Evolutionary conservation across 2,888 invertebrate genomes (phyloP).

Genomic region (Cinara cedri): DNA sequence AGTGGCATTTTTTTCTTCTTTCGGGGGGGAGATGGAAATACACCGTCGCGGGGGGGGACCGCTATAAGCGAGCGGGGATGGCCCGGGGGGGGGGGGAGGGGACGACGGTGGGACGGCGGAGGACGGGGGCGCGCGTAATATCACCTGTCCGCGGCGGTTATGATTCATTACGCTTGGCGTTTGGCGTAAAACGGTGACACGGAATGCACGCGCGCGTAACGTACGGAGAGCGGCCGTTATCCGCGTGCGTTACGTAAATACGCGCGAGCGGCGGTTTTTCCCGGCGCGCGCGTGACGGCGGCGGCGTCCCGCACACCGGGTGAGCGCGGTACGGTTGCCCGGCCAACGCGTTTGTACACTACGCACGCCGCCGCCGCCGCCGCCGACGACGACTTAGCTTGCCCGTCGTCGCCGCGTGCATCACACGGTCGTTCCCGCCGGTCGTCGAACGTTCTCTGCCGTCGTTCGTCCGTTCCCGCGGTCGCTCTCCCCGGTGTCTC

Average conservation of each 20-base stretch:
- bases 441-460: slow-evolving; percentile 8
- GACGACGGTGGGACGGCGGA: not conserved
- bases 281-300: not conserved
- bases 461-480: not conserved
- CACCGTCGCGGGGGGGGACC: not conserved
- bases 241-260: too few relatives aligned
- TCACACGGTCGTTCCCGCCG: slow-evolving; percentile 37
- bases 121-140: too few relatives aligned
- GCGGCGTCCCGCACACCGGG: not conserved
- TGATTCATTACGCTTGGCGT: slow-evolving; percentile 45
- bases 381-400: slow-evolving; percentile 32
- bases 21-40: slow-evolving; percentile 2
- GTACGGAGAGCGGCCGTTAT: too few relatives aligned
- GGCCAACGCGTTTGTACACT: slow-evolving; percentile 50
- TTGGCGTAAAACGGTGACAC: slow-evolving; percentile 21
- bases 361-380: slow-evolving; percentile 15
- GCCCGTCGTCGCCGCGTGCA: slow-evolving; percentile 53
- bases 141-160: slow-evolving; percentile 42
- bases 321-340: slow-evolving; percentile 45
- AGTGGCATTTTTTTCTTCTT: too few relatives aligned
- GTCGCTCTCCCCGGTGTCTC: not conserved
- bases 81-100: not conserved
- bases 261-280: not conserved
- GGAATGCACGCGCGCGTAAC: not conserved
- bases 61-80: not conserved